Conservation (phyloP, 2,797 vertebrate genomes). For the Scleropages formosus region DNA sequence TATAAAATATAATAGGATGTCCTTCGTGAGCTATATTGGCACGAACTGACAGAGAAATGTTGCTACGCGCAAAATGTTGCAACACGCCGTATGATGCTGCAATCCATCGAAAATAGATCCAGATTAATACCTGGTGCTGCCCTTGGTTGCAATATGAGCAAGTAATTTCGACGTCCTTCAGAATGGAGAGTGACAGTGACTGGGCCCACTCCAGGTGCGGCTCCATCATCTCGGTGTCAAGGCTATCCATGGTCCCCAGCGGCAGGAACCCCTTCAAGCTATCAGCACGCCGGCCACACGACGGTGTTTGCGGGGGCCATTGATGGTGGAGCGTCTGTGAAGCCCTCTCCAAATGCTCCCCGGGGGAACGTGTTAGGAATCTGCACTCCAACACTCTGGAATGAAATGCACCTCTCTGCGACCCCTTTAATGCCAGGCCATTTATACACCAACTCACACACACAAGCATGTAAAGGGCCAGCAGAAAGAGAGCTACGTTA, state of each 20-base stretch:
- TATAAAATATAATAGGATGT: background rate
- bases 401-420: slow-evolving; percentile 20
- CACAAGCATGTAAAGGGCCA: slow-evolving; percentile 37
- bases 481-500: no score
- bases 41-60: no score
- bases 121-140: no score
- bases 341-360: slow-evolving; percentile 55
- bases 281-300: slow-evolving; percentile 52
- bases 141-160: background rate
- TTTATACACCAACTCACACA: slow-evolving; percentile 29
- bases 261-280: slow-evolving; percentile 50
- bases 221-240: slow-evolving; percentile 58
- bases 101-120: no score
- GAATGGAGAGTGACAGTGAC: background rate
- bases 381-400: slow-evolving; percentile 41
- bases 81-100: no score
- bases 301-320: slow-evolving; percentile 41
- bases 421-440: slow-evolving; percentile 37
- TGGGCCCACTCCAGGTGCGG: slow-evolving; percentile 10
- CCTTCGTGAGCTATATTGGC: no score
- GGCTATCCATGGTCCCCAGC: slow-evolving; percentile 50
- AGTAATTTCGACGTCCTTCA: background rate
- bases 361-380: slow-evolving; percentile 56
- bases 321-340: slow-evolving; percentile 41
- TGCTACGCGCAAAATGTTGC: no score